Evolutionary conservation across 2,888 invertebrate genomes (phyloP).

Genomic region (Margaritifera margaritifera): DNA sequence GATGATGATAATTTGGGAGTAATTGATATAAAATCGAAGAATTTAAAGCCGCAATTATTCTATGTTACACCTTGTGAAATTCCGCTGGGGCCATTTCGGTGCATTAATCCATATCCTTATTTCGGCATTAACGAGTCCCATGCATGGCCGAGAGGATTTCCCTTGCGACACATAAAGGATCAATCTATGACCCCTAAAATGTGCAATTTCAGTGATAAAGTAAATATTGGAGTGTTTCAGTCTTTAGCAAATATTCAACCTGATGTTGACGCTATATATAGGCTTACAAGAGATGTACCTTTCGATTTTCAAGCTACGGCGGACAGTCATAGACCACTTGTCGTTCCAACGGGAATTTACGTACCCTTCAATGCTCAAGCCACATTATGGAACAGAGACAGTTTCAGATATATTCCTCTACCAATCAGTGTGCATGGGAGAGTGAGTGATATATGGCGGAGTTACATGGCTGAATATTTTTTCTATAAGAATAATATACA

Average conservation of each 20-base stretch:
- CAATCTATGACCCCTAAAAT: neutral
- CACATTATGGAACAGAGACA: constrained; percentile 12
- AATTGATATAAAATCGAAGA: too few species aligned
- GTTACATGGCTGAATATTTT: constrained; percentile 24
- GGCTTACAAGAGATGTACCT: constrained; percentile 17
- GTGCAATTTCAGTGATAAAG: neutral
- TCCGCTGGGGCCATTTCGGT: neutral
- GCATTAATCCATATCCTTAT: constrained; percentile 23
- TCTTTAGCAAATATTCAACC: constrained; percentile 22
- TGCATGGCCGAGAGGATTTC: constrained; percentile 23
- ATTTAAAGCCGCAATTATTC: too few species aligned
- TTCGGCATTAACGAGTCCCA: constrained; percentile 11
- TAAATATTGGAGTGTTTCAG: constrained; percentile 15
- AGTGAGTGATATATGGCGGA: constrained; percentile 23
- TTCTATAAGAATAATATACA: constrained; percentile 6
- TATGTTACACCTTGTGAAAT: too few species aligned
- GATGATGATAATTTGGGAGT: constrained; percentile 18
- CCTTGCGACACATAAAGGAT: constrained; percentile 9
- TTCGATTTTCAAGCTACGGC: constrained; percentile 14
- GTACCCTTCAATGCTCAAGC: constrained; percentile 23
- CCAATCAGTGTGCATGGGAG: constrained; percentile 16
- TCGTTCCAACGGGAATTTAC: constrained; percentile 11
- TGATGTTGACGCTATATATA: constrained; percentile 25
- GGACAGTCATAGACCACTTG: constrained; percentile 2
- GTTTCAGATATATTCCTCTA: constrained; percentile 17